Percentiles rank a stretch among this genome's conserved stretches.
These are phyloP conservation scores for Heloderma charlesbogerti DNA, from an alignment of 2,113 vertebrate species.

Conservation along the genomic window DNA sequence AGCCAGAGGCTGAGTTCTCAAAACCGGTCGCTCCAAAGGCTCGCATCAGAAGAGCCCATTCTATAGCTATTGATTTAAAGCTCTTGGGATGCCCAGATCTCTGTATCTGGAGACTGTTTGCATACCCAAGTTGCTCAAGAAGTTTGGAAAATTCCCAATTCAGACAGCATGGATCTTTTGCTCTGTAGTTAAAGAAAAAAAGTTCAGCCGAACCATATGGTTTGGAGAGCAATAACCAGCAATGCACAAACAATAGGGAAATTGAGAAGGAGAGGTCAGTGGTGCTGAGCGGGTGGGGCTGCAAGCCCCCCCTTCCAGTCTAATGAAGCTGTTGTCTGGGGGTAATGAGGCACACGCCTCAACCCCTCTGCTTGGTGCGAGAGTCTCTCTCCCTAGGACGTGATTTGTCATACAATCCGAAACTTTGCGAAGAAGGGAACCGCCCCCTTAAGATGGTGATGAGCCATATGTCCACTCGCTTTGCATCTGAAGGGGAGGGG, in stretches of 20 bases:
- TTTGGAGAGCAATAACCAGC: conserved; percentile 66
- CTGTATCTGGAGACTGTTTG: not conserved
- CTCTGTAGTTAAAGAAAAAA: conserved; percentile 23
- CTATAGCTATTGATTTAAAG: not conserved
- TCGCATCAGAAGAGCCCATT: not conserved
- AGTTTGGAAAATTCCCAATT: conserved; percentile 14
- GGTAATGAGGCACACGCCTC: conserved; percentile 79
- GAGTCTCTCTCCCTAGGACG: conserved; percentile 73
- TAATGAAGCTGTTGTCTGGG: conserved; percentile 82
- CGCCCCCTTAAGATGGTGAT: conserved; percentile 77
- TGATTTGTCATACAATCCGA: conserved; percentile 81
- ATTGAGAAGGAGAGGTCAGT: conserved; percentile 78
- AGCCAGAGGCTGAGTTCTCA: not conserved
- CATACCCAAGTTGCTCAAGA: not conserved
- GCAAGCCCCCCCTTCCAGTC: conserved; percentile 76
- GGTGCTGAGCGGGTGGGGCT: conserved; percentile 62
- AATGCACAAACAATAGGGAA: conserved; percentile 75
- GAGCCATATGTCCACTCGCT: conserved; percentile 78
- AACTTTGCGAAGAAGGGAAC: conserved; percentile 77
- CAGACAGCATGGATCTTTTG: not conserved
- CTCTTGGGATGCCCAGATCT: not conserved
- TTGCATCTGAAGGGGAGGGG: conserved; percentile 74
- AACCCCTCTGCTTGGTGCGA: conserved; percentile 45
- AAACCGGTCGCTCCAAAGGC: not conserved
- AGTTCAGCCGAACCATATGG: conserved; percentile 74